Base-by-base conservation (phyloP, 1,140 invertebrate species). In the Drosophila auraria region DNA sequence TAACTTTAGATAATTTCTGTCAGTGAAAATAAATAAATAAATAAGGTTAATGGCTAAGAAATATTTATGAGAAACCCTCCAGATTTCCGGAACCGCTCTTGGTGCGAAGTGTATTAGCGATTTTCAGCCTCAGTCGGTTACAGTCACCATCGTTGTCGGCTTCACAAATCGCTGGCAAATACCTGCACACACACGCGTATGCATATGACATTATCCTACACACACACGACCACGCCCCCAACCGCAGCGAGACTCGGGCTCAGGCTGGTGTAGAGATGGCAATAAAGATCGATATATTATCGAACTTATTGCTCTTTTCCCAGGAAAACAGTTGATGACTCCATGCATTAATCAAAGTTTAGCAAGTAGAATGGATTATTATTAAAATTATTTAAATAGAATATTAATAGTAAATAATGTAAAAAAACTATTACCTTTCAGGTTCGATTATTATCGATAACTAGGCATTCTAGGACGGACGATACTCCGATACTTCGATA, bases 201-300 rank as follows among this genome's bases (percentile, higher is more conserved):
- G 70, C 70, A 71, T 80, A 80, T 83, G 82, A 83, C 81, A 83
- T 80, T 84, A 83, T 84, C 72, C 76, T 71, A 61, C 62, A 66
- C 63, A 68, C 62, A 66, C 42, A 66, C 65, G 65, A 49, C 40
- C 58, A 56, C 56, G 54, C 59, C 58, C 49, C 44, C 30, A 49
- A 49, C 17, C 17, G 7, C 53, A 38, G 6, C 38, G 53, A 15
- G 17, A 15, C 33, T 30, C 20, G 38, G 20, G 20, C 54, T 44
- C n/a, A 14, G 23, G 8, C 15, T 27, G 1, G 1, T 2, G 11
- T 59, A 59, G 57, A 27, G 57, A 59, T 59, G 57, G 6, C 17
- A 8, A n/a, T 45, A 44, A 45, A 17, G 17, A 11, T 2, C 25
- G 40, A 15, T 9, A 6, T 3, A 20, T 36, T 36, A 11, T 36